Evolutionary conservation across 1,140 invertebrate species (phyloP).

Genomic region (Heliconius congener): DNA sequence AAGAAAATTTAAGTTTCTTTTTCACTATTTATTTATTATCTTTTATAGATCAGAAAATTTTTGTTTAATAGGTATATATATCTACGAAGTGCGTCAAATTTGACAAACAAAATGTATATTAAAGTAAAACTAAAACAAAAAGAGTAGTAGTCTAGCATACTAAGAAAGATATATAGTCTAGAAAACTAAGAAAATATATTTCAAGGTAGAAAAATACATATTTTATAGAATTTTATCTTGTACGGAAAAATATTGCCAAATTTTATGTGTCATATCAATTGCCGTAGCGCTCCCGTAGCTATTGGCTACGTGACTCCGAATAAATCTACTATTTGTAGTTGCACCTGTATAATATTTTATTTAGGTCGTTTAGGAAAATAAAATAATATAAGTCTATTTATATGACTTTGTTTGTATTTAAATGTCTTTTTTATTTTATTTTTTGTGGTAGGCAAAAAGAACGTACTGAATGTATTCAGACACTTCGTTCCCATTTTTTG

Average conservation of each 20-base stretch:
- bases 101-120: too few species aligned
- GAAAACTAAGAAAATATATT: background rate
- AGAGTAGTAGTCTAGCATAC: background rate
- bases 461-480: too few species aligned
- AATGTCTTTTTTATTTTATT: too few species aligned
- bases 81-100: too few species aligned
- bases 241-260: conserved; percentile 2
- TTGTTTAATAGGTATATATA: too few species aligned
- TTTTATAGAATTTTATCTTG: background rate
- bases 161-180: background rate
- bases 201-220: background rate
- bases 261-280: conserved; percentile 10
- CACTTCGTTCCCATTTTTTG: too few species aligned
- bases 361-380: background rate
- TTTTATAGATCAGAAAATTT: too few species aligned
- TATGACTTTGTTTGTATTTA: too few species aligned
- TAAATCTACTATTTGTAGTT: conserved; percentile 9
- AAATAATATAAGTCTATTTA: background rate
- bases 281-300: conserved; percentile 3
- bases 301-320: conserved; percentile 23
- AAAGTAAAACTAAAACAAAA: background rate
- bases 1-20: too few species aligned
- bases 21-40: too few species aligned
- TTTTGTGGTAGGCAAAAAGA: too few species aligned
- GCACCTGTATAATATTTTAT: background rate